Conservation (phyloP, 2,888 invertebrate species). For the Drepanosiphum platanoidis region DNA sequence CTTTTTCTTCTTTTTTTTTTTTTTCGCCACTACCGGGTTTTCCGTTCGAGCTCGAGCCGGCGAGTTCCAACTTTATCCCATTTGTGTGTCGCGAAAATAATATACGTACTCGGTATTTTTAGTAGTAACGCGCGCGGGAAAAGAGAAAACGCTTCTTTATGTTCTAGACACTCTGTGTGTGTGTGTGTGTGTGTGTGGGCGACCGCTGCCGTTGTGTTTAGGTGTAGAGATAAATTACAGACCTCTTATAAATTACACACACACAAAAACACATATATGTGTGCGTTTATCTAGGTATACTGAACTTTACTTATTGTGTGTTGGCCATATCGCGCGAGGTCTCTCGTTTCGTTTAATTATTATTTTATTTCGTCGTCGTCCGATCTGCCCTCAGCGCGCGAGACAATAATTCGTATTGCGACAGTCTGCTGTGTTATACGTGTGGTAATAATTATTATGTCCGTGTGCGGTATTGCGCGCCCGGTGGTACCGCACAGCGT, state of each 20-base stretch:
- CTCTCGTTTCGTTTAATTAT: too few relatives aligned
- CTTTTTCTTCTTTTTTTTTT: background rate
- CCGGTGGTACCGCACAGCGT: too few relatives aligned
- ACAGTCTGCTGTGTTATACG: too few relatives aligned
- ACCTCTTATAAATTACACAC: background rate
- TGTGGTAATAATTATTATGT: too few relatives aligned
- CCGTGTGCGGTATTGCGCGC: too few relatives aligned
- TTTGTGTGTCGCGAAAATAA: background rate
- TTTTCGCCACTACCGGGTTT: background rate
- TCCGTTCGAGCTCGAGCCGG: background rate
- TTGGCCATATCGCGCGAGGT: too few relatives aligned
- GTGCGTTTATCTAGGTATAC: too few relatives aligned
- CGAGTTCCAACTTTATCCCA: background rate
- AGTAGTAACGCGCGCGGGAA: background rate
- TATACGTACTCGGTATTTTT: background rate
- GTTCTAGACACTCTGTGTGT: background rate
- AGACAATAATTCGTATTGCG: too few relatives aligned
- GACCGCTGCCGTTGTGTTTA: background rate
- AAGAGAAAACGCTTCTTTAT: conserved; percentile 2
- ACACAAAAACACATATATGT: background rate
- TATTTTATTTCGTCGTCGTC: background rate
- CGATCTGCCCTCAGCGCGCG: too few relatives aligned
- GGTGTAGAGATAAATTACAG: background rate
- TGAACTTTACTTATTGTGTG: background rate
- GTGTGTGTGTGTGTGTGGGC: too few relatives aligned